Percentiles rank a stretch among this genome's conserved stretches.
phyloP scores from a whole-genome alignment of 2,888 invertebrate genomes.

The Drosophila neotestacea region DNA sequence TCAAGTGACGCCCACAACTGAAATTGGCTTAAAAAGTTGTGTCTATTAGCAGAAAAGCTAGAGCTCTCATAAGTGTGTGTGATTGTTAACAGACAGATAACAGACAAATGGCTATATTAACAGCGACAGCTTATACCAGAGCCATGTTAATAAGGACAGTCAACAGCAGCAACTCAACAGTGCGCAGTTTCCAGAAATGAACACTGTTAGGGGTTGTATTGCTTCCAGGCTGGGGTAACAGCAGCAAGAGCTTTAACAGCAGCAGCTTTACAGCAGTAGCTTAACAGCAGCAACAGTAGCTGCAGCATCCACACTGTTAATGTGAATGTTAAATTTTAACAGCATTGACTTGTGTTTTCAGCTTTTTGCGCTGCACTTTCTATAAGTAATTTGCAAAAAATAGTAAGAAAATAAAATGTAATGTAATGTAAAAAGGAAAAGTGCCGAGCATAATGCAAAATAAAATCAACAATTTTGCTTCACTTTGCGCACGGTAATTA shows the following conservation, averaged over 20 bases:
- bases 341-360: conserved; percentile 22
- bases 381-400: conserved; percentile 38
- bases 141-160: conserved; percentile 1
- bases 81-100: not conserved
- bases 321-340: conserved; percentile 7
- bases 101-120: conserved; percentile 1
- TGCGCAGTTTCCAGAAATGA: conserved; percentile 60
- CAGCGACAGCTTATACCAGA: conserved; percentile 1
- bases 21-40: conserved; percentile 54
- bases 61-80: not conserved
- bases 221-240: conserved; percentile 60
- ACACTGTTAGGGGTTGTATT: conserved; percentile 45
- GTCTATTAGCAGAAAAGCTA: conserved; percentile 15
- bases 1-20: conserved; percentile 44
- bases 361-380: conserved; percentile 14
- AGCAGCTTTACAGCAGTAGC: not conserved
- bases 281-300: not conserved
- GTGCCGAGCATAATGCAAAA: conserved; percentile 67
- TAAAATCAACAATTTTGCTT: conserved; percentile 76
- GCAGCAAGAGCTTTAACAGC: not conserved
- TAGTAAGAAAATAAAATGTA: conserved; percentile 3
- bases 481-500: conserved; percentile 79
- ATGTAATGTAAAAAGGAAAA: conserved; percentile 24
- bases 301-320: not conserved
- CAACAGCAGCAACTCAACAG: conserved; percentile 11